Conservation (phyloP, 2,888 invertebrate species). For the Cantharis rustica region DNA sequence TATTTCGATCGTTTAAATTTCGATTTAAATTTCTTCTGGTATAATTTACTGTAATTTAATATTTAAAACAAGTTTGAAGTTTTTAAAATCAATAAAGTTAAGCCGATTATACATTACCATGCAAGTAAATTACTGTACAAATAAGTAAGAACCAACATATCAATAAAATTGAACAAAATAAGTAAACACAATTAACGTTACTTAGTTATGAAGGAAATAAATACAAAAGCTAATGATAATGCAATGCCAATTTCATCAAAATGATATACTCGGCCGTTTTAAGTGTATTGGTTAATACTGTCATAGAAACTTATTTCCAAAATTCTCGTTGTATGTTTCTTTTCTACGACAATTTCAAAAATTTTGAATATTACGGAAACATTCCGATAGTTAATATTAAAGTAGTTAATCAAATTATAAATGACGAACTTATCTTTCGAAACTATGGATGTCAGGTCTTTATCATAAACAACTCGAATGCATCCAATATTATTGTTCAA, state of each 20-base stretch:
- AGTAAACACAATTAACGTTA: background rate
- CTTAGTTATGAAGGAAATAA: background rate
- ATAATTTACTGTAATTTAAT: no score
- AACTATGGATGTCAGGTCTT: constrained; percentile 60
- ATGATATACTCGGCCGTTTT: background rate
- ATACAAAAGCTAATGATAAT: background rate
- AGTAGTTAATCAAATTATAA: constrained; percentile 10
- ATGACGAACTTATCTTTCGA: constrained; percentile 36
- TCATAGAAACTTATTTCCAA: constrained; percentile 37
- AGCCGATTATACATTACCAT: no score
- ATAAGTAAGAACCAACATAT: no score
- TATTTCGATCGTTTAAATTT: no score
- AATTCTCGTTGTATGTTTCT: constrained; percentile 38
- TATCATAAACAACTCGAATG: constrained; percentile 53
- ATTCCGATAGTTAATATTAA: constrained; percentile 28
- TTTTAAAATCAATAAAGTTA: no score
- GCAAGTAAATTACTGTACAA: no score
- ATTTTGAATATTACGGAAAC: constrained; percentile 7
- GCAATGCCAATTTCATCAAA: background rate
- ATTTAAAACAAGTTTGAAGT: no score
- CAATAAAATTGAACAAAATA: background rate
- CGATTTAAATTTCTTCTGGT: no score
- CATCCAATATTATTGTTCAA: constrained; percentile 52
- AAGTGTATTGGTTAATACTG: constrained; percentile 32
- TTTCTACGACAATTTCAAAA: constrained; percentile 30